Percentiles rank a stretch among this genome's conserved stretches.
phyloP scores from a whole-genome alignment of 2,888 invertebrate genomes.

The Heteromyza rotundicornis region DNA sequence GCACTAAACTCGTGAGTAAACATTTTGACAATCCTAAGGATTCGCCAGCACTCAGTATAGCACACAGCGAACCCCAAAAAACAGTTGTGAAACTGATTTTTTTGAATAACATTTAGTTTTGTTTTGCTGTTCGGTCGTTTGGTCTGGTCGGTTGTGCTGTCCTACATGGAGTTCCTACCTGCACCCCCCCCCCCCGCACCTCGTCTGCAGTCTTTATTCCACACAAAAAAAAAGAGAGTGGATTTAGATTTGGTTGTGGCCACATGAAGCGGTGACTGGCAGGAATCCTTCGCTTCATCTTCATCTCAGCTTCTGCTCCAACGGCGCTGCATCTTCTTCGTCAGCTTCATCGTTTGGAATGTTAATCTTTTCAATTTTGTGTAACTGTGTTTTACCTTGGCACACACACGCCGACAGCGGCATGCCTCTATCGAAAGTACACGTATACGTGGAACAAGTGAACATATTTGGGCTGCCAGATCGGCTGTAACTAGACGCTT shows the following conservation, averaged over 20 bases:
- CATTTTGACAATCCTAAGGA: constrained; percentile 55
- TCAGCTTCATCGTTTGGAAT: constrained; percentile 26
- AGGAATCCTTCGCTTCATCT: constrained; percentile 29
- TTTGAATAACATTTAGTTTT: constrained; percentile 9
- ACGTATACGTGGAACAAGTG: not conserved
- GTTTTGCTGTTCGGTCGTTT: constrained; percentile 13
- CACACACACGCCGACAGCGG: constrained; percentile 31
- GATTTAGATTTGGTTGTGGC: not conserved
- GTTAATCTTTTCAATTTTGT: constrained; percentile 26
- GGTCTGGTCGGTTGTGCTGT: constrained; percentile 10
- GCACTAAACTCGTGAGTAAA: constrained; percentile 46
- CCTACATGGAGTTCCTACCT: constrained; percentile 9
- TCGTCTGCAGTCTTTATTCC: too few relatives aligned
- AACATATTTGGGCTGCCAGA: not conserved
- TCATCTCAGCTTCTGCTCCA: not conserved
- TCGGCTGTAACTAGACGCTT: too few relatives aligned
- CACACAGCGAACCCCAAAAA: not conserved
- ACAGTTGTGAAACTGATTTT: constrained; percentile 9
- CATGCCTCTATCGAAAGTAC: constrained; percentile 17
- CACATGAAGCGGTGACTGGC: constrained; percentile 34
- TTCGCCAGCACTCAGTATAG: constrained; percentile 35
- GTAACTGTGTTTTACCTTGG: constrained; percentile 31
- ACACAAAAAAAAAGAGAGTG: constrained; percentile 2
- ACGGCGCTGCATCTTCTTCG: too few relatives aligned
- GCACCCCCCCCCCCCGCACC: too few relatives aligned